These are phyloP conservation scores for Mirza zaza DNA, from an alignment of 2,113 vertebrate genomes.

Conservation along the genomic window DNA sequence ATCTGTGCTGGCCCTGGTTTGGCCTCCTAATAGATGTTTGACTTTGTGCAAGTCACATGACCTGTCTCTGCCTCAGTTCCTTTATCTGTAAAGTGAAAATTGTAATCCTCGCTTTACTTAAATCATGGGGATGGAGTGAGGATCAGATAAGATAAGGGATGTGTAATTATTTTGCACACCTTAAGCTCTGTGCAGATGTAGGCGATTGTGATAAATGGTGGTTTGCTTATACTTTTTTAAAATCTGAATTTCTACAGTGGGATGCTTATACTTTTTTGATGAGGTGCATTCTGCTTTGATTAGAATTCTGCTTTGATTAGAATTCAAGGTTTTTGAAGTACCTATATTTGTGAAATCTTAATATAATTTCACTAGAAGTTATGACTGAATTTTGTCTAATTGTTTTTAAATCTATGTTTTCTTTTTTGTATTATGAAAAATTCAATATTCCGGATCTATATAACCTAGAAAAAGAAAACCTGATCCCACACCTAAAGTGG, in stretches of 20 bases:
- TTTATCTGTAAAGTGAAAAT: background rate
- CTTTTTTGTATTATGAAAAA: background rate
- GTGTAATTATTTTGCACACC: background rate
- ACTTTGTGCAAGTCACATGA: background rate
- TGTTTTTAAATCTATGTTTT: constrained; percentile 23
- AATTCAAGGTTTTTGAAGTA: background rate
- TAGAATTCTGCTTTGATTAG: background rate
- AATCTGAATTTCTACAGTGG: no score
- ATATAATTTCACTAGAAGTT: background rate
- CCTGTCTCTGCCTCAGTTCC: background rate
- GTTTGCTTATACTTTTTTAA: constrained; percentile 44
- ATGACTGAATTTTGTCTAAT: background rate
- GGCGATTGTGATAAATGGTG: constrained; percentile 18
- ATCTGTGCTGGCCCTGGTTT: background rate
- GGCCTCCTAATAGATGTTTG: background rate
- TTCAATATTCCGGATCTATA: background rate
- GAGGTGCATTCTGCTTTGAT: constrained; percentile 42
- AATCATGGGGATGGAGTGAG: background rate
- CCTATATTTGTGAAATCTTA: background rate
- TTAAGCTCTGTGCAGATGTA: background rate
- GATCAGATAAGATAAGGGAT: background rate
- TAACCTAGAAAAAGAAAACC: background rate
- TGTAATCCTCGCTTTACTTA: background rate
- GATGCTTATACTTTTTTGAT: constrained; percentile 30
- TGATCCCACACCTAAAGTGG: background rate